A percentile compares a stretch with the other conserved stretches of the same genome.
Evolutionary conservation across 2,113 vertebrate species (phyloP).

Genomic region (Gallinago media): DNA sequence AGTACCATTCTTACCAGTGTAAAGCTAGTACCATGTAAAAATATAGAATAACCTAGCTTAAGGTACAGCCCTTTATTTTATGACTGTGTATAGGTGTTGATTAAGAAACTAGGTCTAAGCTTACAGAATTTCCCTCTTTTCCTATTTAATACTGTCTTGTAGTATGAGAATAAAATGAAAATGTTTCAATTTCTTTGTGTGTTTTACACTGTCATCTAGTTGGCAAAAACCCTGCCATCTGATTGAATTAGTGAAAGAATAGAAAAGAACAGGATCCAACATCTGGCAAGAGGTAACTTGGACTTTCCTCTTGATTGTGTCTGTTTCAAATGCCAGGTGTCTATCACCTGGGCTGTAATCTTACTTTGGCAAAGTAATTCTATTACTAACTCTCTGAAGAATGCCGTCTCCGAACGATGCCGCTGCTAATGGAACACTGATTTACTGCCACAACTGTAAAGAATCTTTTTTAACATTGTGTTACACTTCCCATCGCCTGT

Average conservation of each 20-base stretch:
- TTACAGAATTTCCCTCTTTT: not conserved
- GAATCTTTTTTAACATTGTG: conserved; percentile 65
- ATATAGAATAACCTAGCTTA: not conserved
- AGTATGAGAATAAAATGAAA: not conserved
- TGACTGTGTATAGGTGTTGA: not conserved
- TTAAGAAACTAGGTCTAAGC: not conserved
- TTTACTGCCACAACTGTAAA: conserved; percentile 69
- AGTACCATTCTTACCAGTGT: not conserved
- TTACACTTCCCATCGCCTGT: conserved; percentile 72
- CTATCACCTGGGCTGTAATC: conserved; percentile 62
- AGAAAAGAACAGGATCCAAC: conserved; percentile 41
- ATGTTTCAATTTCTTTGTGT: not conserved
- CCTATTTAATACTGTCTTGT: not conserved
- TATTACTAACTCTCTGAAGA: conserved; percentile 71
- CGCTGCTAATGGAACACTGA: conserved; percentile 62
- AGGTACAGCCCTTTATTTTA: not conserved
- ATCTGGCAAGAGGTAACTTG: conserved; percentile 56
- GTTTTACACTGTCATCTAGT: not conserved
- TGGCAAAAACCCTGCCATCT: not conserved
- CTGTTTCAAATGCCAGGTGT: conserved; percentile 65
- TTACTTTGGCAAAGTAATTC: conserved; percentile 62
- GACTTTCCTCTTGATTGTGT: conserved; percentile 47
- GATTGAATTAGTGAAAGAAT: conserved; percentile 14
- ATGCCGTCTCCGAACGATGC: conserved; percentile 57
- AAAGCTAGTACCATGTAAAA: not conserved